phyloP scores from a whole-genome alignment of 2,888 invertebrate species.

The Ceraclea dissimilis region DNA sequence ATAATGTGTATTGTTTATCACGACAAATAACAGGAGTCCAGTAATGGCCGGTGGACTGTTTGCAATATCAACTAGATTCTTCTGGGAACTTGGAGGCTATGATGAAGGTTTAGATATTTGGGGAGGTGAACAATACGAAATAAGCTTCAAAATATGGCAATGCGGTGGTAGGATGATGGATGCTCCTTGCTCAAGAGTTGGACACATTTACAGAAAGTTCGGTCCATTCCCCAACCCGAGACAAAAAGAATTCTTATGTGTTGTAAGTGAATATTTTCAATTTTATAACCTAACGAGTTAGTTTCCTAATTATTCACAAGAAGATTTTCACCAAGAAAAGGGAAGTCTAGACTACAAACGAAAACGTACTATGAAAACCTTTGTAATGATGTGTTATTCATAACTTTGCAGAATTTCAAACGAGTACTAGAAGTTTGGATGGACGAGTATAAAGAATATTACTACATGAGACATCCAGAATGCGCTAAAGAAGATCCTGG shows the following conservation, averaged over 20 bases:
- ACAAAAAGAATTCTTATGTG: constrained; percentile 16
- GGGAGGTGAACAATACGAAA: constrained; percentile 97
- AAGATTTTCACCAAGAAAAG: too few relatives aligned
- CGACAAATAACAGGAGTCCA: constrained; percentile 65
- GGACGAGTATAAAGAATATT: constrained; percentile 88
- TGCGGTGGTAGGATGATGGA: constrained; percentile 89
- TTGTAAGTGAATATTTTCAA: constrained; percentile 7
- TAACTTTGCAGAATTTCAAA: constrained; percentile 72
- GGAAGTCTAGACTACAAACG: too few relatives aligned
- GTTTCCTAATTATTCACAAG: too few relatives aligned
- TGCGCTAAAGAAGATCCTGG: constrained; percentile 69
- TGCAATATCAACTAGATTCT: constrained; percentile 83
- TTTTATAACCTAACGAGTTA: not conserved
- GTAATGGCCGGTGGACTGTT: constrained; percentile 97
- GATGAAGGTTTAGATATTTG: constrained; percentile 90
- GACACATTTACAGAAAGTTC: constrained; percentile 82
- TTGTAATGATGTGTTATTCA: too few relatives aligned
- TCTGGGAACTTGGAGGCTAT: constrained; percentile 95
- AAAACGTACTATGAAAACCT: too few relatives aligned
- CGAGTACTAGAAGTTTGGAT: constrained; percentile 97
- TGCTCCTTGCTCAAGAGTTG: constrained; percentile 87
- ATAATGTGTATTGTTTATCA: too few relatives aligned
- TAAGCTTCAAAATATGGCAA: constrained; percentile 96
- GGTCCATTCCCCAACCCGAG: constrained; percentile 87
- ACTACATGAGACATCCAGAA: constrained; percentile 74